These are phyloP conservation scores for Temnothorax nylanderi DNA, from an alignment of 1,140 invertebrate genomes.

Conservation along the genomic window DNA sequence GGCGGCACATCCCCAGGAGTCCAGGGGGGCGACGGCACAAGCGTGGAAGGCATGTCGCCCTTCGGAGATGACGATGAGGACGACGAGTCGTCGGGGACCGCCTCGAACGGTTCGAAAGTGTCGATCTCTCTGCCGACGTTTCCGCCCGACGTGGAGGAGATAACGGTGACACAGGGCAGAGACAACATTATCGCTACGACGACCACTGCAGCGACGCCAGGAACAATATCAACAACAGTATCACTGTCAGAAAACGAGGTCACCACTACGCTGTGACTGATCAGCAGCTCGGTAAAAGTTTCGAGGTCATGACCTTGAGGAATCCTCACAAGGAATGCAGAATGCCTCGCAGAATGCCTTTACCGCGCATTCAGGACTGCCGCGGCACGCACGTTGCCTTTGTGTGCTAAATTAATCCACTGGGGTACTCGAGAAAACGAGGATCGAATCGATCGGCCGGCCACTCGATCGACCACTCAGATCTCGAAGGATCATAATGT, in stretches of 20 bases:
- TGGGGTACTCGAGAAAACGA: constrained; percentile 38
- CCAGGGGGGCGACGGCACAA: constrained; percentile 73
- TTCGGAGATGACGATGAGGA: constrained; percentile 78
- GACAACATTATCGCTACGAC: background rate
- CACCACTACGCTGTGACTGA: constrained; percentile 55
- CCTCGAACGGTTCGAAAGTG: constrained; percentile 72
- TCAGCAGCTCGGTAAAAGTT: constrained; percentile 64
- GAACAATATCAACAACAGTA: background rate
- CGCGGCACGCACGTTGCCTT: constrained; percentile 63
- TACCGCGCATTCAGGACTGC: constrained; percentile 78
- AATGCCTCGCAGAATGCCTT: constrained; percentile 12
- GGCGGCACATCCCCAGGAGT: constrained; percentile 73
- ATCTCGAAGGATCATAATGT: constrained; percentile 28
- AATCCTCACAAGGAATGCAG: constrained; percentile 27
- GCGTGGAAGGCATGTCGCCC: constrained; percentile 79
- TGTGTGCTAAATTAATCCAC: constrained; percentile 51
- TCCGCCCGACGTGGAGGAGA: constrained; percentile 84
- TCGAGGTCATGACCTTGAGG: constrained; percentile 62
- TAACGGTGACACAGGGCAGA: background rate
- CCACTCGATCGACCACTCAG: background rate
- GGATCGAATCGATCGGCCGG: constrained; percentile 14
- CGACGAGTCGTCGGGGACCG: constrained; percentile 5
- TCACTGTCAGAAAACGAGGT: constrained; percentile 21
- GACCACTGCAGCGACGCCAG: background rate
- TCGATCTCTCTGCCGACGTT: constrained; percentile 85